These are phyloP conservation scores for Drosophila mayaguana DNA, from an alignment of 2,888 invertebrate genomes.

Conservation along the genomic window DNA sequence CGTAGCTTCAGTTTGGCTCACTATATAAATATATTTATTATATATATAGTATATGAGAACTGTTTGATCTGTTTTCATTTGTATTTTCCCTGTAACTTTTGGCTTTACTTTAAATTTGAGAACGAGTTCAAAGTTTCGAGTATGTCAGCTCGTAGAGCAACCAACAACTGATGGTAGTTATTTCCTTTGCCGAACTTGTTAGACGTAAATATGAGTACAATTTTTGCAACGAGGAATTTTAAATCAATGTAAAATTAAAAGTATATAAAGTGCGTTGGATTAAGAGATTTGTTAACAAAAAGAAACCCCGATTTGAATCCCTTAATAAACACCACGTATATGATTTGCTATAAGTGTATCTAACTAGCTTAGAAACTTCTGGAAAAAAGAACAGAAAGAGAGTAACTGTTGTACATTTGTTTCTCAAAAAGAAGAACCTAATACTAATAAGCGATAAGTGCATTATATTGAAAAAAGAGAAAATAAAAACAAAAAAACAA, in stretches of 20 bases:
- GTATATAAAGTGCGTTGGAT: conserved; percentile 26
- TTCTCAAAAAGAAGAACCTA: conserved; percentile 35
- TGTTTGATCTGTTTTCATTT: conserved; percentile 1
- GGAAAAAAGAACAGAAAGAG: not conserved
- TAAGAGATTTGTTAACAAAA: conserved; percentile 29
- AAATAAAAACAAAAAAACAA: conserved; percentile 3
- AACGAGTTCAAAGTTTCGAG: conserved; percentile 6
- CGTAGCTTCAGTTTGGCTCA: conserved; percentile 8
- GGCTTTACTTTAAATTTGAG: conserved; percentile 29
- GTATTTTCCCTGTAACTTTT: conserved; percentile 21
- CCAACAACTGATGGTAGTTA: conserved; percentile 29
- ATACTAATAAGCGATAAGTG: conserved; percentile 66
- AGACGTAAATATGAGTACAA: conserved; percentile 71
- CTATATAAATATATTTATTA: conserved; percentile 3
- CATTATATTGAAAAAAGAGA: conserved; percentile 65
- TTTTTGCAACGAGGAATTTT: conserved; percentile 80
- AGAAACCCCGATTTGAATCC: conserved; percentile 19
- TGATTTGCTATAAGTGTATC: conserved; percentile 11
- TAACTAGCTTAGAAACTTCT: conserved; percentile 18
- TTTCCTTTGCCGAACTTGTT: conserved; percentile 44
- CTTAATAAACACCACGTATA: not conserved
- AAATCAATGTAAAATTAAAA: conserved; percentile 29
- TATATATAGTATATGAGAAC: conserved; percentile 6
- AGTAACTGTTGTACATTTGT: conserved; percentile 56
- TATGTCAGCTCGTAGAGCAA: conserved; percentile 45